Evolutionary conservation across 1,140 invertebrate genomes (phyloP), one percentile per base, ranked within the genome.

Genomic region (Asobara japonica): DNA sequence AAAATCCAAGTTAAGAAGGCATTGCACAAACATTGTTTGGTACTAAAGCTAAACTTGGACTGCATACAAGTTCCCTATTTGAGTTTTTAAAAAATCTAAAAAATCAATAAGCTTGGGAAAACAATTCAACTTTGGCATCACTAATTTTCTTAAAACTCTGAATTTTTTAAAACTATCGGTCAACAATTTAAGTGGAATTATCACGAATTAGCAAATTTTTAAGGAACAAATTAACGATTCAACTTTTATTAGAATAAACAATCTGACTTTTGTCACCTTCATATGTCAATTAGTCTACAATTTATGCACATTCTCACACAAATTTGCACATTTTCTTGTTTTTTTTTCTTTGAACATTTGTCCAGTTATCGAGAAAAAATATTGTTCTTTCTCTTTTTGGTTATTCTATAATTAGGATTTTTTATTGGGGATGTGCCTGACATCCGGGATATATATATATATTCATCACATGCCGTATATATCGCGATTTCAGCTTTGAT

Each of bases 371-470:
- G 41, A 16, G n/a, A 45, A 45, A 45, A 45, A 16, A 45, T 45
- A 38, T n/a, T 13, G 41, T 45, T 45, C 18, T 16, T 45, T 45
- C 41, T 16, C 18, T n/a, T 41, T 16, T 16, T 16, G n/a, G 18
- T 45, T 16, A 20, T 65, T 30, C 29, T 68, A 48, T 68, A 5
- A 27, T 56, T 33, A 65, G 64, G 45, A n/a, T n/a, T 60, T 33
- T 69, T 29, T 60, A 8, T 60, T 56, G 7, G 60, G 31, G 68
- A 69, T 69, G 68, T 69, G 62, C 68, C 68, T 61, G 68, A 61
- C 68, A 69, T 62, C 66, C 48, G 29, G n/a, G 41, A 45, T 45
- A 45, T 45, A 45, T 45, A n/a, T n/a, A 41, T 41, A 45, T 45
- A 16, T 45, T 45, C 7, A 45, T n/a, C 41, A 45, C 41, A 45